phyloP scores from a whole-genome alignment of 2,888 invertebrate genomes.

The Notodonta ziczac region DNA sequence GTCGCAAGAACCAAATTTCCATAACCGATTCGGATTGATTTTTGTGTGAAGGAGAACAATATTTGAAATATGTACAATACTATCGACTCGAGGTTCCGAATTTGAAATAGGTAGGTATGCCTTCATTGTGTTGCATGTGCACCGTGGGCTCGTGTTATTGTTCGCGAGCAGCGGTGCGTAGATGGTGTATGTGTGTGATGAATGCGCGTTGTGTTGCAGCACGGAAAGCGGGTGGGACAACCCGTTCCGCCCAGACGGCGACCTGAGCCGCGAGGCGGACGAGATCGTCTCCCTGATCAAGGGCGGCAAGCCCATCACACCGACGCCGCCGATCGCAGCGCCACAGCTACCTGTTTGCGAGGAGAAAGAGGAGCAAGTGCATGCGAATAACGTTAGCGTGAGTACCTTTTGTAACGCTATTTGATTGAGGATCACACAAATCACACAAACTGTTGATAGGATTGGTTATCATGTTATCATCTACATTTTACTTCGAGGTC shows the following conservation, averaged over 20 bases:
- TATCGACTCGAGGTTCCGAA: neutral
- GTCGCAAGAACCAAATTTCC: too few relatives aligned
- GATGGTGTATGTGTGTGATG: constrained; percentile 1
- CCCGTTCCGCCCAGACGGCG: constrained; percentile 98
- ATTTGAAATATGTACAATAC: neutral
- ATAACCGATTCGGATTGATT: too few relatives aligned
- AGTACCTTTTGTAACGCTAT: constrained; percentile 35
- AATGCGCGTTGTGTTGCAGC: constrained; percentile 79
- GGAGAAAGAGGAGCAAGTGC: constrained; percentile 71
- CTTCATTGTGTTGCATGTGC: neutral
- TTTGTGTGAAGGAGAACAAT: neutral
- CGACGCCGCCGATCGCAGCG: constrained; percentile 85
- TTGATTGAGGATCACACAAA: too few relatives aligned
- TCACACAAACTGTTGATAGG: too few relatives aligned
- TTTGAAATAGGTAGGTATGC: neutral
- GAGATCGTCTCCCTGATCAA: constrained; percentile 98
- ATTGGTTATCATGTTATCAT: too few relatives aligned
- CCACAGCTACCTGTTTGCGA: constrained; percentile 83
- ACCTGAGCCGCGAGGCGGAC: constrained; percentile 97
- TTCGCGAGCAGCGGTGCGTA: constrained; percentile 16
- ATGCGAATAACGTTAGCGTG: constrained; percentile 71
- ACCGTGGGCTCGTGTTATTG: constrained; percentile 10
- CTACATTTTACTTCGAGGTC: too few relatives aligned
- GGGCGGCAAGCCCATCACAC: constrained; percentile 94
- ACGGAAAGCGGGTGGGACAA: constrained; percentile 99